These are phyloP conservation scores for Hydropotes inermis DNA, from an alignment of 2,113 vertebrate genomes.

Conservation along the genomic window DNA sequence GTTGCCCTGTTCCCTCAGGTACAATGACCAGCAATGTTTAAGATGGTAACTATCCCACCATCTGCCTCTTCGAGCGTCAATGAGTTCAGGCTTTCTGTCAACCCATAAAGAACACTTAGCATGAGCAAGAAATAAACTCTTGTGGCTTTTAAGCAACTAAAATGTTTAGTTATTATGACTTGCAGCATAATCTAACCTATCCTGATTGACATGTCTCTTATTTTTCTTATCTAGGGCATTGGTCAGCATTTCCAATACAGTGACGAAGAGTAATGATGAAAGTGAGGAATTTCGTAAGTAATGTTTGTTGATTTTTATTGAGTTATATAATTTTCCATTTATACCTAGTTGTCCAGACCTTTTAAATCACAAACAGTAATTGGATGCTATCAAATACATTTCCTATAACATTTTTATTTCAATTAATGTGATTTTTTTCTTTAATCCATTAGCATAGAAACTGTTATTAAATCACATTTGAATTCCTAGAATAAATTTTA, in stretches of 20 bases:
- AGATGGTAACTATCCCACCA: not conserved
- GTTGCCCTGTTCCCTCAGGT: not conserved
- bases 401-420: not conserved
- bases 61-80: not conserved
- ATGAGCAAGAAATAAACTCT: not conserved
- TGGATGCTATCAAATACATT: not conserved
- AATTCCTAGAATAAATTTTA: not conserved
- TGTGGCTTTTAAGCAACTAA: not conserved
- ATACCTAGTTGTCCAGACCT: not conserved
- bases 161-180: not conserved
- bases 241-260: not conserved
- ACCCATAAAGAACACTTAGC: not conserved
- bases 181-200: not conserved
- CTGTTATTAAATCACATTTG: not conserved
- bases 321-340: not conserved
- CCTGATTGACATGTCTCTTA: not conserved
- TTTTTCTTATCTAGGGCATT: not conserved
- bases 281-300: not conserved
- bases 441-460: not conserved
- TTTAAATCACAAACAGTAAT: not conserved
- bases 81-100: not conserved
- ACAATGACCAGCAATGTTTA: not conserved
- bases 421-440: not conserved
- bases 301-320: not conserved
- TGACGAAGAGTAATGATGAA: not conserved